Evolutionary conservation across 2,113 vertebrate species (phyloP), one percentile per base, ranked within the genome.

Genomic region (Silurus asotus): DNA sequence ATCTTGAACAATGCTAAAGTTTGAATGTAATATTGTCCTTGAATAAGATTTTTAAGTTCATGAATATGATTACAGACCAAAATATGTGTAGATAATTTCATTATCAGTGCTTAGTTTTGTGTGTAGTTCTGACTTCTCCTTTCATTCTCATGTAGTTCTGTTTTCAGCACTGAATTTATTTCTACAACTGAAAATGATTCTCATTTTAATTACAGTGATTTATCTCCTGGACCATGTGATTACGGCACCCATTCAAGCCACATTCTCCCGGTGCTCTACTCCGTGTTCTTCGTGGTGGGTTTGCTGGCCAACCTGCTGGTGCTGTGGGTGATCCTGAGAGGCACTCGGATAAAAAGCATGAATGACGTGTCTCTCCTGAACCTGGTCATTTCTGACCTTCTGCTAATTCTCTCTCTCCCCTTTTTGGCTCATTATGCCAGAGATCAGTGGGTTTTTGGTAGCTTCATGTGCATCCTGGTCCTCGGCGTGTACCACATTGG

Each of bases 301-400:
- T 59, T 79, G 13, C 8, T 59, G 55, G 76, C 15, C 8, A 79
- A 79, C 55, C 58, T 79, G 77, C 55, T 79, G 77, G 77, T 79
- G 25, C 25, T 79, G 77, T 79, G 77, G 77, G 77, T 79, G 55
- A 79, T 79, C 25, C 55, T 79, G 15, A 79, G 8, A 20, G 55
- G 55, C 0, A 8, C 55, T 45, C 77, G 59, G 8, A 5, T 76
- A 6, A 76, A 76, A 76, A 76, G 23, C 23, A 76, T 76, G 74
- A 76, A 49, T 15, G 74, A 76, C 4, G 51, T 76, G 49, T 76
- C 74, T 76, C 74, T 76, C 23, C 19, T 76, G 49, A 76, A 97
- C 88, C 58, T 99, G 94, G 95, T 97, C 7, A 5, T 97, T 1
- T 95, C 96, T 0, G 97, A 99, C 13, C 75, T 98, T 59, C 92